A percentile compares a stretch with the other conserved stretches of the same genome.
Conservation (phyloP, 2,113 vertebrate genomes). For the Cygnus atratus region DNA sequence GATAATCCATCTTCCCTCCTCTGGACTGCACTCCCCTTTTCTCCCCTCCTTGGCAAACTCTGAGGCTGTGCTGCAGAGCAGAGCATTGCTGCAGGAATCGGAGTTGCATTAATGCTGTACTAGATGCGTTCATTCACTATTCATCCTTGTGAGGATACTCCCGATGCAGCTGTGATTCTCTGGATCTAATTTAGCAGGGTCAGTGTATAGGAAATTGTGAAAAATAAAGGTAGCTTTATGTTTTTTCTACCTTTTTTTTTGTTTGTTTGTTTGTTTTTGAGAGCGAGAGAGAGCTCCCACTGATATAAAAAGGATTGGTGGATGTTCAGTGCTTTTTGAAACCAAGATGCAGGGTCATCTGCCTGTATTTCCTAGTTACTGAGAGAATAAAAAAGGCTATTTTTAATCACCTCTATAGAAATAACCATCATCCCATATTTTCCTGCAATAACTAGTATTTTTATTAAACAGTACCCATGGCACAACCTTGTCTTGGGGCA, state of each 20-base stretch:
- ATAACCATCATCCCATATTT: background rate
- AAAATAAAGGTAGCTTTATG: background rate
- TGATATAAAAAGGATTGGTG: background rate
- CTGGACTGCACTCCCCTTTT: background rate
- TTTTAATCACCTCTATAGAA: background rate
- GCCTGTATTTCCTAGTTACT: background rate
- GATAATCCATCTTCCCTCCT: constrained; percentile 43
- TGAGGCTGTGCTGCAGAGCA: background rate
- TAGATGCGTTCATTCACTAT: background rate
- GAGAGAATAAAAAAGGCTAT: background rate
- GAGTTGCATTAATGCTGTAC: background rate
- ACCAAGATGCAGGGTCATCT: background rate
- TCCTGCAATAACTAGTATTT: background rate
- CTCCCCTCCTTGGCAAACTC: background rate
- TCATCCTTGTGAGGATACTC: background rate
- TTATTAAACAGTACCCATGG: background rate
- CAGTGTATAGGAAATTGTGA: background rate
- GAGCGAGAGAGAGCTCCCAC: accelerated
- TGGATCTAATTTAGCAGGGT: background rate
- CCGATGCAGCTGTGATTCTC: background rate
- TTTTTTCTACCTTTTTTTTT: background rate
- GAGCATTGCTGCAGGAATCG: background rate
- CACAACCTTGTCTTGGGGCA: background rate
- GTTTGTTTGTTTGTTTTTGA: background rate
- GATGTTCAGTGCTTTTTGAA: background rate